A percentile compares a stretch with the other conserved stretches of the same genome.
phyloP scores from a whole-genome alignment of 2,797 vertebrate genomes.

The Cynopterus sphinx region DNA sequence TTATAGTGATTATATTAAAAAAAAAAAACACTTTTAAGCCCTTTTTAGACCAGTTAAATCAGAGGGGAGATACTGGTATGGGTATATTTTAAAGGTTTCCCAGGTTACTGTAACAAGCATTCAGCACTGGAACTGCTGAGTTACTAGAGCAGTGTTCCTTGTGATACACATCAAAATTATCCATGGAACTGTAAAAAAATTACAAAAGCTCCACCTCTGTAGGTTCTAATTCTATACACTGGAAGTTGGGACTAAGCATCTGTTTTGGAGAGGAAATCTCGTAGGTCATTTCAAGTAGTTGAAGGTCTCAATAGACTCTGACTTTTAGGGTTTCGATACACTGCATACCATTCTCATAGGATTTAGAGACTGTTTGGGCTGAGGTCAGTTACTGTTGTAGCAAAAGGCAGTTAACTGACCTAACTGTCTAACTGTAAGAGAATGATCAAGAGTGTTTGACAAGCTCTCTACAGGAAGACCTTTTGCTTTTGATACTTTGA shows the following conservation, averaged over 20 bases:
- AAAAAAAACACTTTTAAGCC: not conserved
- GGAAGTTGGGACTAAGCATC: not conserved
- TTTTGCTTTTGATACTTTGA: not conserved
- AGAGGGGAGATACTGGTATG: not conserved
- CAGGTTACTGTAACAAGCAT: not conserved
- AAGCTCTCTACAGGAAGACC: not conserved
- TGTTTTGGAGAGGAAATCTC: conserved; percentile 6
- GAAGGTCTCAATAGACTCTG: not conserved
- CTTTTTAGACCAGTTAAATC: not conserved
- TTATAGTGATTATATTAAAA: not conserved
- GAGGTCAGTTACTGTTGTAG: not conserved
- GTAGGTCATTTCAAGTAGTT: not conserved
- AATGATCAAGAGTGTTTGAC: not conserved
- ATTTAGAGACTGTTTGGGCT: not conserved
- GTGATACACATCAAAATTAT: not conserved
- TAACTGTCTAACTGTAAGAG: not conserved
- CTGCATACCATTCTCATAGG: not conserved
- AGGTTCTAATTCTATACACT: conserved; percentile 20
- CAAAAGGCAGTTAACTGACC: conserved; percentile 20
- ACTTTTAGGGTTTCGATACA: not conserved
- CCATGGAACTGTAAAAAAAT: not conserved
- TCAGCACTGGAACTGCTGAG: not conserved
- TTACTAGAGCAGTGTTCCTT: not conserved
- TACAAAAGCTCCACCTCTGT: not conserved
- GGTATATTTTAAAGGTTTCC: not conserved